Percentiles rank a stretch among this genome's conserved stretches.
Evolutionary conservation across 35 echinoderm and acorn worm genomes (phyloP).

Genomic region (Diadema setosum): DNA sequence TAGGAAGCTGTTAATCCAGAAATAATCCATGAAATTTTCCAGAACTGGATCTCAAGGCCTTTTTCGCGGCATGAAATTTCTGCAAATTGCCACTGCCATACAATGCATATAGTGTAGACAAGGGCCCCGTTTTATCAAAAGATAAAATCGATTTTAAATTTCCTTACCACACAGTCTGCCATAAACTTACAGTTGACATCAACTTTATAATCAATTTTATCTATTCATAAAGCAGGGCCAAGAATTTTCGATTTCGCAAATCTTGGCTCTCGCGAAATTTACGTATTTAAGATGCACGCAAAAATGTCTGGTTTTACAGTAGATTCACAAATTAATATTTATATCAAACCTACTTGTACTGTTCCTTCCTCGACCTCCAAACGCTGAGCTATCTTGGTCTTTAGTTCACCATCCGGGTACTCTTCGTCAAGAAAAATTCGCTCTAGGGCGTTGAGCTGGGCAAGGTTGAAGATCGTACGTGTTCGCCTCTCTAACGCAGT

Average conservation of each 20-base stretch:
- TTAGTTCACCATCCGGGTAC: slow-evolving; percentile 70
- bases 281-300: too few species aligned
- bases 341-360: slow-evolving; percentile 48
- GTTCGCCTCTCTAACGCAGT: slow-evolving; percentile 46
- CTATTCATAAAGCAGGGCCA: too few species aligned
- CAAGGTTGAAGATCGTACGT: slow-evolving; percentile 81
- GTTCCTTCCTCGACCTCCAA: slow-evolving; percentile 71
- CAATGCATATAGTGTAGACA: too few species aligned
- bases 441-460: slow-evolving; percentile 76
- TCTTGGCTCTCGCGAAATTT: too few species aligned
- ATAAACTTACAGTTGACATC: neutral
- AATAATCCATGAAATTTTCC: neutral
- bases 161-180: neutral
- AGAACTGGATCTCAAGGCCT: neutral
- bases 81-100: too few species aligned
- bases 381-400: slow-evolving; percentile 72
- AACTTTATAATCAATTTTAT: neutral
- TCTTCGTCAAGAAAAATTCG: slow-evolving; percentile 55
- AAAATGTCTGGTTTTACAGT: neutral
- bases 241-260: too few species aligned
- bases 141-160: too few species aligned
- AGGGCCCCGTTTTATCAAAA: too few species aligned
- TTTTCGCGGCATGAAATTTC: too few species aligned
- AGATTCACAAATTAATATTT: neutral
- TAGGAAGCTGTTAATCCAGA: neutral